Conservation (phyloP, 2,113 vertebrate genomes). For the Ceyx cyanopectus region DNA sequence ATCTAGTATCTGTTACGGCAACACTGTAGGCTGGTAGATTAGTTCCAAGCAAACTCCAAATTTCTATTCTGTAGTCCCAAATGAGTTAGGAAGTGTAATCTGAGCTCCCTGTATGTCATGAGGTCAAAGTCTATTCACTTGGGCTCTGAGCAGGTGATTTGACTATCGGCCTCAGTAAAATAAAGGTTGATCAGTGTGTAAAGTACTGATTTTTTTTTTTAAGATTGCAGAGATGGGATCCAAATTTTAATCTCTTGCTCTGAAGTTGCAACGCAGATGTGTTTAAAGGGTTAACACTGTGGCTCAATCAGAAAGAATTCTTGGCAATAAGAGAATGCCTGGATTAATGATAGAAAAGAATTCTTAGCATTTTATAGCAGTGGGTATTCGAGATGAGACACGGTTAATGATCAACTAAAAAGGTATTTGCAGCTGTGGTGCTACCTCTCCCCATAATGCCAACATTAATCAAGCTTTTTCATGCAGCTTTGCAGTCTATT, state of each 20-base stretch:
- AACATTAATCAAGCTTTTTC: conserved; percentile 68
- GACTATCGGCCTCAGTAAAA: background rate
- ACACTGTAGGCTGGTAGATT: background rate
- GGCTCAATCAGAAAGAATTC: conserved; percentile 75
- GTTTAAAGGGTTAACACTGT: conserved; percentile 68
- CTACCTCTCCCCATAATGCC: conserved; percentile 70
- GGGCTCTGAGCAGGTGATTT: conserved; percentile 41
- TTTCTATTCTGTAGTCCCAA: background rate
- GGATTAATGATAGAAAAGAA: conserved; percentile 72
- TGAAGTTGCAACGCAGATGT: background rate
- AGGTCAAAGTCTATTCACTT: conserved; percentile 16
- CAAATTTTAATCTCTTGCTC: background rate
- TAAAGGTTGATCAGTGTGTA: background rate
- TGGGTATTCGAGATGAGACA: conserved; percentile 70
- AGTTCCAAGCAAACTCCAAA: conserved; percentile 15
- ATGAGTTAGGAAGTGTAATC: background rate
- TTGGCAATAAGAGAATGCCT: conserved; percentile 69
- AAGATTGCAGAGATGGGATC: background rate
- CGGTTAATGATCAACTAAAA: conserved; percentile 73
- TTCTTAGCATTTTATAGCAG: conserved; percentile 74
- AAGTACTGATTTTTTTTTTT: conserved; percentile 1
- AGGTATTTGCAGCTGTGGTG: conserved; percentile 74
- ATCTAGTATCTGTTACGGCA: background rate
- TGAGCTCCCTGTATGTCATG: background rate
- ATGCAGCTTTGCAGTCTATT: conserved; percentile 59